These are phyloP conservation scores for Dendrocincla fuliginosa DNA, from an alignment of 2,797 vertebrate species.

Conservation along the genomic window DNA sequence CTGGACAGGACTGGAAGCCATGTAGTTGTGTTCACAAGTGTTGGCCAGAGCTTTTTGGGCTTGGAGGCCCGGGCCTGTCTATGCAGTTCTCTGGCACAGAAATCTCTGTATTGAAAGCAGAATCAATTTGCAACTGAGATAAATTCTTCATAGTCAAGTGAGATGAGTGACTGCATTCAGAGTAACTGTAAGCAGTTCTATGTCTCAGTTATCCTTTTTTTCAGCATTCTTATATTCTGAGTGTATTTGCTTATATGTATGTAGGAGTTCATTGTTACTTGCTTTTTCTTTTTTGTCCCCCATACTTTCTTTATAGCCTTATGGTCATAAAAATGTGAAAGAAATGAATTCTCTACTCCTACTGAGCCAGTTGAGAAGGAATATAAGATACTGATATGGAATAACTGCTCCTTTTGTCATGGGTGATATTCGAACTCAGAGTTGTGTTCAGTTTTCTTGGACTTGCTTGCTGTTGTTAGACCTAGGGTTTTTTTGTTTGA, in stretches of 20 bases:
- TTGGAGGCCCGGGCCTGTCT: background rate
- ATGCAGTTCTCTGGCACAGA: background rate
- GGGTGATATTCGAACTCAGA: accelerated
- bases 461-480: background rate
- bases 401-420: background rate
- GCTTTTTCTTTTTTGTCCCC: background rate
- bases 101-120: background rate
- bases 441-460: background rate
- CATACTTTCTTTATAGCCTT: background rate
- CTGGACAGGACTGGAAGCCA: background rate
- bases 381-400: background rate
- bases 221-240: background rate
- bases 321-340: background rate
- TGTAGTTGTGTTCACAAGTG: background rate
- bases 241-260: background rate
- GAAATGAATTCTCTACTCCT: background rate
- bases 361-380: background rate
- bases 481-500: background rate
- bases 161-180: background rate
- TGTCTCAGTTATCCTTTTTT: background rate
- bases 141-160: background rate
- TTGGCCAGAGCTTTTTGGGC: background rate
- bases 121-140: background rate
- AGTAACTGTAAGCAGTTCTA: background rate
- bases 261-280: background rate